These are phyloP conservation scores for Aethes cnicana DNA, from an alignment of 2,888 invertebrate genomes.

Conservation along the genomic window DNA sequence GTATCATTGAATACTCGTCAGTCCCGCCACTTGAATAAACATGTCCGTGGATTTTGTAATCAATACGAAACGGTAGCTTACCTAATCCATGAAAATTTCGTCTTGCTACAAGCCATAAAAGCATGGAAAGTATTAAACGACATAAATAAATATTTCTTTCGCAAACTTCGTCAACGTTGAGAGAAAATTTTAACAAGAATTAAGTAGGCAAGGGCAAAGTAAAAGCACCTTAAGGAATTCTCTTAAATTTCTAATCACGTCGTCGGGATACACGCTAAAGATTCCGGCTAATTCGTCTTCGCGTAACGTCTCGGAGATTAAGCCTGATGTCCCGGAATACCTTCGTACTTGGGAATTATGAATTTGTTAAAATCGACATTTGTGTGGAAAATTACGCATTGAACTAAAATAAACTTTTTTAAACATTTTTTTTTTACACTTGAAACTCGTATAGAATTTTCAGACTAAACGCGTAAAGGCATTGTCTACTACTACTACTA, in stretches of 20 bases:
- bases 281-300: slow-evolving; percentile 23
- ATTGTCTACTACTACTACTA: too few species aligned
- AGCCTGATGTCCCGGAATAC: slow-evolving; percentile 6
- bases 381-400: slow-evolving; percentile 4
- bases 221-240: slow-evolving; percentile 14
- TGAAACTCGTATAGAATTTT: too few species aligned
- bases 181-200: slow-evolving; percentile 1
- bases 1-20: too few species aligned
- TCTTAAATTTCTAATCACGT: slow-evolving; percentile 34
- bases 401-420: too few species aligned
- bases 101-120: slow-evolving; percentile 31
- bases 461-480: too few species aligned
- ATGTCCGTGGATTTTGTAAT: too few species aligned
- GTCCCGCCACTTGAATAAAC: too few species aligned
- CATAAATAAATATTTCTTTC: neutral
- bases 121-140: slow-evolving; percentile 17
- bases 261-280: slow-evolving; percentile 23
- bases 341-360: too few species aligned
- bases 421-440: too few species aligned
- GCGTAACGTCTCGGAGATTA: neutral
- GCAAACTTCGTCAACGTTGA: slow-evolving; percentile 12
- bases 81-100: slow-evolving; percentile 15
- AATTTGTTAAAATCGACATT: too few species aligned
- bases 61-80: too few species aligned
- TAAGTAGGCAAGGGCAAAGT: neutral